Evolutionary conservation across 2,888 invertebrate genomes (phyloP), one percentile per base, ranked within the genome.

Genomic region (Dynastes maya): DNA sequence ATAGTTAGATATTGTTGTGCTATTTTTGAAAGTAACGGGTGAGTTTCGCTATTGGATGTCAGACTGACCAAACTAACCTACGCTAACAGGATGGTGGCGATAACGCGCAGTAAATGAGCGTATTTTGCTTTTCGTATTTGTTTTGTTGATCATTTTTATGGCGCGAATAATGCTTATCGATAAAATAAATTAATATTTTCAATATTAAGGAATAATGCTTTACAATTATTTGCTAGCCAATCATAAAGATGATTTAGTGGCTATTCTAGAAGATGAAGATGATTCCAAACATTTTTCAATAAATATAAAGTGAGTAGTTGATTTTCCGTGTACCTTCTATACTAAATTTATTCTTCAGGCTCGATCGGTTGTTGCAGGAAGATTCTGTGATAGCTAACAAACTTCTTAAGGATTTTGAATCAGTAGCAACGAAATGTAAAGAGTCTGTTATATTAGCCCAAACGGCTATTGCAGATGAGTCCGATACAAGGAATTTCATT

Each of bases 301-400:
- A 70, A 91, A 91, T 85, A 91, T 95, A 71, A 94, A 95, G 95
- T 95, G 90, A 91, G 91, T 67, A 49, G 45, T 89, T 79, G 72
- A 80, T 75, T 76, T 74, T 63, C 45, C 11, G 2, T 8, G 11
- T 6, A 45, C 8, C 11, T 45, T 6, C 0, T 45, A 45, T 45
- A 45, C 8, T 8, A 45, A 11, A 67, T 49, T 67, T 27, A 32
- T 51, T 82, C 90, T 91, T 37, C 85, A 95, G 95, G 87, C 94
- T 95, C 86, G 88, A 94, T 80, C 92, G 92, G 82, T 87, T 95
- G 72, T 93, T 93, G 86, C 95, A 94, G 87, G 91, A 91, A 68
- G 91, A 93, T 86, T 91, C 93, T 40, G 91, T 92, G 82, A 89
- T 93, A 37, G 95, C 94, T 27, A 92, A 94, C 84, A 91, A 91